phyloP scores from a whole-genome alignment of 2,888 invertebrate species.

The Cetonia aurata region DNA sequence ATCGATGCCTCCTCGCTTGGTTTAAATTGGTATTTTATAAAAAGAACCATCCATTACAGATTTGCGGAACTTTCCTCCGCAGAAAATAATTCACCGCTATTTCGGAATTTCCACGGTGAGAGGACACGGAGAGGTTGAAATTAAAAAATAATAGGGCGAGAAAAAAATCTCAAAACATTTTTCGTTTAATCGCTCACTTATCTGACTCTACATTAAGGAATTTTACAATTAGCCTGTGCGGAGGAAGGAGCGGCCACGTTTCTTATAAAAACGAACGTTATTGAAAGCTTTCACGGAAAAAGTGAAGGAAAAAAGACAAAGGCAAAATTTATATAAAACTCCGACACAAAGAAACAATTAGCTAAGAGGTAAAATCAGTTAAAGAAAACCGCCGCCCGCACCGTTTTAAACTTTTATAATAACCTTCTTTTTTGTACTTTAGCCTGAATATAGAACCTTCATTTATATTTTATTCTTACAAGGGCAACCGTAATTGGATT shows the following conservation, averaged over 20 bases:
- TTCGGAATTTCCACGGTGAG: neutral
- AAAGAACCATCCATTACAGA: conserved; percentile 37
- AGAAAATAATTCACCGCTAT: conserved; percentile 19
- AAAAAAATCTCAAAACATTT: conserved; percentile 27
- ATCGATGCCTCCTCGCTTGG: conserved; percentile 25
- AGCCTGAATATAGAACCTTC: conserved; percentile 13
- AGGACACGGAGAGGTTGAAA: conserved; percentile 16
- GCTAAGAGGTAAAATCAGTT: conserved; percentile 65
- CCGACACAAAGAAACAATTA: conserved; percentile 64
- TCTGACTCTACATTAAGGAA: conserved; percentile 46
- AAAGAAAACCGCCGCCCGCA: conserved; percentile 61
- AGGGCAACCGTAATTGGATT: conserved; percentile 22
- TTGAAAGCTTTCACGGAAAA: conserved; percentile 55
- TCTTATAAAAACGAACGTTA: conserved; percentile 63
- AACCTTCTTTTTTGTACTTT: conserved; percentile 24
- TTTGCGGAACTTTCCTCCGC: conserved; percentile 19
- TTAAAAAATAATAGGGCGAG: conserved; percentile 25
- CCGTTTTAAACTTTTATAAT: conserved; percentile 50
- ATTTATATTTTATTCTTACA: conserved; percentile 7
- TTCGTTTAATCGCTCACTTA: conserved; percentile 24
- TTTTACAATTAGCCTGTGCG: conserved; percentile 61
- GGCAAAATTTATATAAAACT: conserved; percentile 35
- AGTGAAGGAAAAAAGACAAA: conserved; percentile 19
- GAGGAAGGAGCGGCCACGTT: conserved; percentile 55
- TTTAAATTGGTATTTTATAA: conserved; percentile 41